Evolutionary conservation across 2,113 vertebrate species (phyloP), one percentile per base, ranked within the genome.

Genomic region (Cynoglossus semilaevis): DNA sequence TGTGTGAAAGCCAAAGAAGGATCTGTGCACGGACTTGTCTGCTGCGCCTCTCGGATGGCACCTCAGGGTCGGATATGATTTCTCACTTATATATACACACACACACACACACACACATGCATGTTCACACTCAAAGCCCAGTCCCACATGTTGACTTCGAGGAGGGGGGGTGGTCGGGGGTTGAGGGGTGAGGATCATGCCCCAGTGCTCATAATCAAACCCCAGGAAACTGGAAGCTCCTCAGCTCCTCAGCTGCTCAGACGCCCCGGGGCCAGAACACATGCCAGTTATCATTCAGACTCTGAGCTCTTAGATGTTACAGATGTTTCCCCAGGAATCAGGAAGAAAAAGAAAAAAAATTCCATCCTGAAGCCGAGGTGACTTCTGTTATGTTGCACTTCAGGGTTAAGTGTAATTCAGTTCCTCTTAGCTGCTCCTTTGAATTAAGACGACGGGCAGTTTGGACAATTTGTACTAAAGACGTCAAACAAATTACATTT

Each of bases 1-100:
- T 74, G 56, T 47, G 43, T 42, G 17, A 18, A 44, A 58, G 52
- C 40, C 14, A 8, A n/a, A 43, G 51, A 45, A 17, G 56, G 36
- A 57, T 62, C 72, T 79, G 16, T 14, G 77, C 72, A 75, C 53
- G 53, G 72, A 79, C 81, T 79, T 77, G 81, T 75, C 76, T 48
- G 63, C 61, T 63, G 55, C 18, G 58, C 66, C 51, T 83, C 65
- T 68, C 60, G 65, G 43, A 63, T 64, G 74, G 69, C 79, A 78
- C 76, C 72, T 76, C 59, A 8, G 76, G 82, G 76, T 64, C 58
- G 66, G 81, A 87, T 84, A 77, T 67, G 57, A 75, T 74, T 81
- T 60, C 67, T 58, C 58, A 58, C 64, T 7, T 16, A 51, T 36
- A 46, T 52, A 12, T 51, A 60, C 37, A 41, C 15, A 58, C 47